These are phyloP conservation scores for Piscicola geometra DNA, from an alignment of 2,888 invertebrate genomes.

Conservation along the genomic window DNA sequence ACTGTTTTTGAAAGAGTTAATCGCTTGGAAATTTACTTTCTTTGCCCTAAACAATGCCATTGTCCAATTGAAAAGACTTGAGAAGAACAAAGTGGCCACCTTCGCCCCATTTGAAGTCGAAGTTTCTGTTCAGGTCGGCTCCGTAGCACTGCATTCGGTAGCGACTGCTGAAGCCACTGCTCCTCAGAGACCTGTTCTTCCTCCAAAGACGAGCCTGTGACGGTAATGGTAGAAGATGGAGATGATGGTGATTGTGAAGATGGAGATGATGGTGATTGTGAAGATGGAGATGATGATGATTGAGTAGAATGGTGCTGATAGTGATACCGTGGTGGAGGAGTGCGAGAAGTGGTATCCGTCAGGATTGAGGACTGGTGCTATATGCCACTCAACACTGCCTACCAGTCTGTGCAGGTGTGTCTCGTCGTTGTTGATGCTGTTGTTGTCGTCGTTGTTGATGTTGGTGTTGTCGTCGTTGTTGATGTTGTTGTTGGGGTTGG, in stretches of 20 bases:
- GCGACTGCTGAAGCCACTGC: not conserved
- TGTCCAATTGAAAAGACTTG: no score
- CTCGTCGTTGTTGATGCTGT: not conserved
- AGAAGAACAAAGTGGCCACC: no score
- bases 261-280: not conserved
- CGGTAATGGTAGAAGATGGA: no score
- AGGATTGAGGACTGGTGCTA: conserved; percentile 14
- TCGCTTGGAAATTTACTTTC: no score
- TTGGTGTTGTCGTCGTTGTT: conserved; percentile 15
- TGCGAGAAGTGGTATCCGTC: conserved; percentile 24
- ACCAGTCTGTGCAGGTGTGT: not conserved
- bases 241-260: no score
- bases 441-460: conserved; percentile 15
- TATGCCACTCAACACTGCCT: conserved; percentile 18
- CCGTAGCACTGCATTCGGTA: conserved; percentile 9
- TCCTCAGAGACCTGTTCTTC: conserved; percentile 12
- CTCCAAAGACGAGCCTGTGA: conserved; percentile 17
- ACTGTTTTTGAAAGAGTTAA: no score
- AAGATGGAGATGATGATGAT: not conserved
- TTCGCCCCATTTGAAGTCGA: conserved; percentile 27
- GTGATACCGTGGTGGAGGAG: not conserved
- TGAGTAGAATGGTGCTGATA: not conserved
- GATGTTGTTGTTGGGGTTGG: conserved; percentile 7
- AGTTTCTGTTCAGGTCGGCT: conserved; percentile 30
- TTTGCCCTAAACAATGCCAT: no score